Conservation (phyloP, 23 tunicate genomes). For the Halocynthia aurantium region DNA sequence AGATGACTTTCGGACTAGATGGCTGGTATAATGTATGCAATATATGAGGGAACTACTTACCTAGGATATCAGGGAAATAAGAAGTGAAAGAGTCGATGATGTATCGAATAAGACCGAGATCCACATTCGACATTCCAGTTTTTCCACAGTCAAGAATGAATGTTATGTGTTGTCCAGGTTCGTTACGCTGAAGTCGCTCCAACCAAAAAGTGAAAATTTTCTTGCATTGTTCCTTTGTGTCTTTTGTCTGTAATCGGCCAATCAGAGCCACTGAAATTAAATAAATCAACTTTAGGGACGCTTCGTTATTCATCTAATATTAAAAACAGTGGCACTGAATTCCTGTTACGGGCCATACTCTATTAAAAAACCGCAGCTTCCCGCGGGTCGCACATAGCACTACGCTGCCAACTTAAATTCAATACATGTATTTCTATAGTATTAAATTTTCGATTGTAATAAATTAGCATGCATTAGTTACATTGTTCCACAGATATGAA, state of each 20-base stretch:
- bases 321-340: no score
- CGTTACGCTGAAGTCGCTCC: slow-evolving; percentile 62
- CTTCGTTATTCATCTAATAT: no score
- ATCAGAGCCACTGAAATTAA: slow-evolving; percentile 46
- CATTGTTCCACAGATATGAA: no score
- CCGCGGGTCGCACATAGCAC: no score
- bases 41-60: slow-evolving; percentile 7
- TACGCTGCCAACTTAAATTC: no score
- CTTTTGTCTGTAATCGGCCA: slow-evolving; percentile 59
- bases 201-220: slow-evolving; percentile 62
- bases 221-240: slow-evolving; percentile 51
- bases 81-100: slow-evolving; percentile 61
- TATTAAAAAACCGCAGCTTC: no score
- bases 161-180: slow-evolving; percentile 73
- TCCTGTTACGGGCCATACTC: no score
- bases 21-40: no score
- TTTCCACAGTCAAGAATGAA: slow-evolving; percentile 65
- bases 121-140: slow-evolving; percentile 62
- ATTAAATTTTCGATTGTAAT: not conserved
- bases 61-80: slow-evolving; percentile 82
- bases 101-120: slow-evolving; percentile 61
- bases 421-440: not conserved
- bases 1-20: no score
- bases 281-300: no score
- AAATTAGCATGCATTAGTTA: no score